Evolutionary conservation across 2,888 invertebrate species (phyloP).

Genomic region (Halictus ligatus): DNA sequence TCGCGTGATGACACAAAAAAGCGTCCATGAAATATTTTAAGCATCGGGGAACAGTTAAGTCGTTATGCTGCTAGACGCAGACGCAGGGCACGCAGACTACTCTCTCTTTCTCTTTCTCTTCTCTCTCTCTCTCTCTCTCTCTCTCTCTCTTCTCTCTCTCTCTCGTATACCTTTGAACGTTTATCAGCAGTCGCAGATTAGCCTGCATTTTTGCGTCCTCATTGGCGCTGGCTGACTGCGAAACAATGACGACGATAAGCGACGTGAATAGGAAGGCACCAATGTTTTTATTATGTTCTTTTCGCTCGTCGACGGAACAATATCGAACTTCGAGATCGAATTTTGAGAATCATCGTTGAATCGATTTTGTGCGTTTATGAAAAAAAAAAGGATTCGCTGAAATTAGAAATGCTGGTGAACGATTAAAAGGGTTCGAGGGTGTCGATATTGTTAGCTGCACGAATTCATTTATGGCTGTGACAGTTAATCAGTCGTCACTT

Average conservation of each 20-base stretch:
- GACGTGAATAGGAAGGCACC: not conserved
- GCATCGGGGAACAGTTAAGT: not conserved
- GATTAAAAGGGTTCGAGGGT: too few species aligned
- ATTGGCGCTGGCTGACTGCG: slow-evolving; percentile 41
- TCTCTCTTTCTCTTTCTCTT: not conserved
- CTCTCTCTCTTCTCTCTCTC: not conserved
- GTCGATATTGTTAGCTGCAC: too few species aligned
- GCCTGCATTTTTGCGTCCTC: slow-evolving; percentile 31
- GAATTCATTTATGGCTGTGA: too few species aligned
- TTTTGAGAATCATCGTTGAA: not conserved
- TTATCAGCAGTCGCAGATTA: slow-evolving; percentile 41
- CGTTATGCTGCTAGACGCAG: not conserved
- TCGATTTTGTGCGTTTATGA: too few species aligned
- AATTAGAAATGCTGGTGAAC: too few species aligned
- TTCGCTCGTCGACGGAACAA: not conserved
- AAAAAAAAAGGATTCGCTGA: too few species aligned
- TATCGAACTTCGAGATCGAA: not conserved
- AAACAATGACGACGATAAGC: slow-evolving; percentile 52
- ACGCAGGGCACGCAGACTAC: not conserved
- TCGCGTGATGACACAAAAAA: not conserved
- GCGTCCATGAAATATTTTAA: not conserved
- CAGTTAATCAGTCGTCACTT: too few species aligned
- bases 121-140: not conserved
- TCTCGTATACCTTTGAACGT: slow-evolving; percentile 22
- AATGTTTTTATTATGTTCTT: not conserved